phyloP scores from a whole-genome alignment of 2,113 vertebrate species.

The Scopus umbretta region DNA sequence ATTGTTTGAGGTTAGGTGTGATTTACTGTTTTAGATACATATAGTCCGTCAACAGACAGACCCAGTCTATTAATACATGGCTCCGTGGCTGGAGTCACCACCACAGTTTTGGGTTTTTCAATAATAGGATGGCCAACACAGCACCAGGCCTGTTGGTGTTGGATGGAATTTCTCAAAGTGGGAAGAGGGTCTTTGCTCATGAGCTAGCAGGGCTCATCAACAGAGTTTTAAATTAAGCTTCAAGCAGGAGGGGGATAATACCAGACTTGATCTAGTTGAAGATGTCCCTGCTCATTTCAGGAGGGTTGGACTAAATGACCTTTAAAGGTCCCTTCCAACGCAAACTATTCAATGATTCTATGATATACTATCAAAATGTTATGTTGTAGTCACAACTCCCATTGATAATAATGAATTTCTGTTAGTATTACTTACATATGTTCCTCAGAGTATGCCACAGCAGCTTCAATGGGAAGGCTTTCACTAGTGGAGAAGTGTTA shows the following conservation, averaged over 20 bases:
- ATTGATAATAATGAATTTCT: not conserved
- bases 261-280: not conserved
- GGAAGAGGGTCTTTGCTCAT: not conserved
- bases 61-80: not conserved
- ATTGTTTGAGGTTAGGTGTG: not conserved
- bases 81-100: not conserved
- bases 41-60: not conserved
- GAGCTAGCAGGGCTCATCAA: not conserved
- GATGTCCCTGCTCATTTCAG: not conserved
- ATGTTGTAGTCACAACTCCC: not conserved
- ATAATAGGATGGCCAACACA: not conserved
- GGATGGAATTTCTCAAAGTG: not conserved
- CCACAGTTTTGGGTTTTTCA: not conserved
- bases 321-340: not conserved
- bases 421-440: not conserved
- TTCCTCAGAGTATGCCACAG: not conserved
- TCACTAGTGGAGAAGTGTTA: not conserved
- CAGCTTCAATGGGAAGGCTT: fast-evolving
- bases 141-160: not conserved
- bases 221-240: not conserved
- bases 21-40: not conserved
- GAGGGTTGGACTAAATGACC: not conserved
- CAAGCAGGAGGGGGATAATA: not conserved
- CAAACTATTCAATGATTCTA: not conserved
- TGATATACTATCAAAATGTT: not conserved